Evolutionary conservation across 1,140 invertebrate species (phyloP).

Genomic region (Sesamia nonagrioides): DNA sequence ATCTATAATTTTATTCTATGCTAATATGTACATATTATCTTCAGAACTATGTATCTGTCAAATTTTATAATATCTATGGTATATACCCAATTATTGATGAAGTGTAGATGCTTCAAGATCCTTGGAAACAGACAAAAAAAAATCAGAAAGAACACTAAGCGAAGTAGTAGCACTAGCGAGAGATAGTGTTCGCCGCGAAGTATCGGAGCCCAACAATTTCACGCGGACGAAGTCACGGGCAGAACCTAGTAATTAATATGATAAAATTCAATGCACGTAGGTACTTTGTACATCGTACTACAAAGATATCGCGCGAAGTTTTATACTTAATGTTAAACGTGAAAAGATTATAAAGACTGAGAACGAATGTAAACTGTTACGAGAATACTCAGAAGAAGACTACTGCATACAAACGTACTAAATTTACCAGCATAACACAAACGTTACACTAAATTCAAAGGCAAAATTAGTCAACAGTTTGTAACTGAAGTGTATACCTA

Average conservation of each 20-base stretch:
- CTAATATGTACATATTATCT: no score
- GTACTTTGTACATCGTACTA: conserved; percentile 28
- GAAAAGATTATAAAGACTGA: conserved; percentile 38
- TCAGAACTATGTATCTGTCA: no score
- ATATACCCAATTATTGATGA: no score
- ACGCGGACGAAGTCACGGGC: no score
- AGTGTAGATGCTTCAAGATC: no score
- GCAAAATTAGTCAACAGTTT: conserved; percentile 47
- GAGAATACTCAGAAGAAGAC: conserved; percentile 16
- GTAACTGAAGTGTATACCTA: conserved; percentile 35
- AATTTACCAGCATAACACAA: neutral
- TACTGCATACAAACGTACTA: conserved; percentile 4
- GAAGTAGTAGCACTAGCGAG: no score
- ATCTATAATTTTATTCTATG: no score
- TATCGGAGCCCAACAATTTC: no score
- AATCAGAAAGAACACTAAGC: no score
- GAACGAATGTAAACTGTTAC: conserved; percentile 22
- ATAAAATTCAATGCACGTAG: conserved; percentile 24
- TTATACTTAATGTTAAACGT: conserved; percentile 35
- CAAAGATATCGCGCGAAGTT: conserved; percentile 32
- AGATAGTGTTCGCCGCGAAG: no score
- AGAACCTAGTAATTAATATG: neutral
- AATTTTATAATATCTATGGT: no score
- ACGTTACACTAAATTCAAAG: conserved; percentile 35
- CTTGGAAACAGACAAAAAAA: no score